Evolutionary conservation across 2,888 invertebrate species (phyloP).

Genomic region (Tipula unca): DNA sequence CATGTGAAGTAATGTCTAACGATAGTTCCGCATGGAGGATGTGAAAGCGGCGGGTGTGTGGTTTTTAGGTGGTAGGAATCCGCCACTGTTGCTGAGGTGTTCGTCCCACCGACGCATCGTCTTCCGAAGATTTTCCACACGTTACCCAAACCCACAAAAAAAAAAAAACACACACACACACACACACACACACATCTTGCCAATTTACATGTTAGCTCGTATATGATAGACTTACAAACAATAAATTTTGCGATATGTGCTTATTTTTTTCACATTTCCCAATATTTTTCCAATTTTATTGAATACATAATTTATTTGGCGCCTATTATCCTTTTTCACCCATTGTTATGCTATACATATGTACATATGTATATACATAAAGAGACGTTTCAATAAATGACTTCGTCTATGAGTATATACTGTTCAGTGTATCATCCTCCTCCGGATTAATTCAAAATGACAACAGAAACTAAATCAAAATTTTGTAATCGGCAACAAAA

Average conservation of each 20-base stretch:
- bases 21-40: too few relatives aligned
- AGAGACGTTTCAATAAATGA: not conserved
- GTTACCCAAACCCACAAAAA: too few relatives aligned
- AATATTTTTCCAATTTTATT: not conserved
- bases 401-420: not conserved
- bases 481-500: not conserved
- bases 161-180: not conserved
- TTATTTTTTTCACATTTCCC: not conserved
- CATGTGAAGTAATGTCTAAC: too few relatives aligned
- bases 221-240: not conserved
- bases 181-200: not conserved
- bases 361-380: not conserved
- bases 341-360: not conserved
- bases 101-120: too few relatives aligned
- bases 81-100: too few relatives aligned
- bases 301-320: slow-evolving; percentile 14
- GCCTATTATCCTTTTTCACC: not conserved
- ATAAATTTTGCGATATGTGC: not conserved
- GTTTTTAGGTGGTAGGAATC: too few relatives aligned
- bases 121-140: too few relatives aligned
- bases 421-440: not conserved
- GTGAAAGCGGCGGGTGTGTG: too few relatives aligned
- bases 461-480: not conserved
- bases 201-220: not conserved
- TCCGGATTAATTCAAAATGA: not conserved